Evolutionary conservation across 2,888 invertebrate species (phyloP).

Genomic region (Slavum lentiscoides): DNA sequence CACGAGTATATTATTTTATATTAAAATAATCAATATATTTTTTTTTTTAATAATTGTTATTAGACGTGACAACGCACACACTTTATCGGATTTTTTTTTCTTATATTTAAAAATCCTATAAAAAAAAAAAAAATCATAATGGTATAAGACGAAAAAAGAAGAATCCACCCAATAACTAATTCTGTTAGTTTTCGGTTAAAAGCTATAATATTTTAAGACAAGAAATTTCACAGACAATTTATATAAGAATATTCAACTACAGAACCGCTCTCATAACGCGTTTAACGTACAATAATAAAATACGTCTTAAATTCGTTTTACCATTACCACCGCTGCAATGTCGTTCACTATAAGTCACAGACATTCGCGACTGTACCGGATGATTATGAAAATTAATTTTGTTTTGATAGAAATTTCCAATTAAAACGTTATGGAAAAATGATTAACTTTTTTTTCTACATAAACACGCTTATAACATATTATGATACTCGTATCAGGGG

Average conservation of each 20-base stretch:
- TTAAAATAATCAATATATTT: no score
- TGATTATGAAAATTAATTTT: neutral
- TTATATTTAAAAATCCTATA: neutral
- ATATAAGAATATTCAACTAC: neutral
- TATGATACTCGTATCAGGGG: no score
- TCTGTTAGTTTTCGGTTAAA: slow-evolving; percentile 3
- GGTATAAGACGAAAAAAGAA: neutral
- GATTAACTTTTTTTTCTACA: no score
- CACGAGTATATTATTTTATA: neutral
- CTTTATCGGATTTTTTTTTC: neutral
- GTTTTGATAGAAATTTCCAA: no score
- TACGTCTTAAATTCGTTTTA: slow-evolving; percentile 3
- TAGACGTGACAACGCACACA: neutral
- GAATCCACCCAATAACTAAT: neutral
- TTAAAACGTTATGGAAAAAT: no score
- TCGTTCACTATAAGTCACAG: neutral
- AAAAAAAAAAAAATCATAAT: neutral
- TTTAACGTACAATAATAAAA: neutral
- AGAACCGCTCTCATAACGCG: slow-evolving; percentile 3
- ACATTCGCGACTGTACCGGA: no score
- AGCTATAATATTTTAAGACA: slow-evolving; percentile 29
- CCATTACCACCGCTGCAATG: neutral
- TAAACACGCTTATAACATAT: no score
- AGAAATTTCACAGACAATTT: neutral
- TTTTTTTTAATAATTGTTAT: neutral